phyloP scores from a whole-genome alignment of 2,797 vertebrate species.

The Acanthurus lineatus region DNA sequence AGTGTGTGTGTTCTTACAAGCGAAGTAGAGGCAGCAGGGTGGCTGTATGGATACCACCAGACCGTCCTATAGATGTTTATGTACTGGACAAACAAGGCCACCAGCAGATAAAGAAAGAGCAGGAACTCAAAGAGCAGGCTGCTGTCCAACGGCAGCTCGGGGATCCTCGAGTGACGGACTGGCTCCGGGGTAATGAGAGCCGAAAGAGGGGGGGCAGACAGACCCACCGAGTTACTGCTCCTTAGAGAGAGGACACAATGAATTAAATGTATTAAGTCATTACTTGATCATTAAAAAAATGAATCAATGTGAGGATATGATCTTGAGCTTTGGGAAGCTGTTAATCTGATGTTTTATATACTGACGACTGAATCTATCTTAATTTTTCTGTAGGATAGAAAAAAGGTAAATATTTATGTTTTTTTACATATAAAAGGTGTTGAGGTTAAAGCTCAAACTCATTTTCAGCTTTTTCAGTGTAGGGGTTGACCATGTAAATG shows the following conservation, averaged over 20 bases:
- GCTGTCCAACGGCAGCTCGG: conserved; percentile 94
- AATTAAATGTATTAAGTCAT: not conserved
- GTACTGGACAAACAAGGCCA: conserved; percentile 98
- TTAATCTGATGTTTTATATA: too few relatives aligned
- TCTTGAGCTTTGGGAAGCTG: not conserved
- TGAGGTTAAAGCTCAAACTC: too few relatives aligned
- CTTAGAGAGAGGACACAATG: conserved; percentile 74
- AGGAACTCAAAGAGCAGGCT: conserved; percentile 96
- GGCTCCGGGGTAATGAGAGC: conserved; percentile 96
- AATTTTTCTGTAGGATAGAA: too few relatives aligned
- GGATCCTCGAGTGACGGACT: conserved; percentile 96
- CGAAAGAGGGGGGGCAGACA: conserved; percentile 94
- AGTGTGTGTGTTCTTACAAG: conserved; percentile 85
- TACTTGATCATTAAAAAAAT: too few relatives aligned
- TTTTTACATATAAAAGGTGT: too few relatives aligned
- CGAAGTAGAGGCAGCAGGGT: conserved; percentile 96
- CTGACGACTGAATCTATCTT: too few relatives aligned
- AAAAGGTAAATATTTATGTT: too few relatives aligned
- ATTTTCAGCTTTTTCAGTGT: too few relatives aligned
- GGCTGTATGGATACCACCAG: conserved; percentile 99
- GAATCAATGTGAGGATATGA: not conserved
- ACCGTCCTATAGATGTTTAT: conserved; percentile 99
- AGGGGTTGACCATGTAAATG: too few relatives aligned
- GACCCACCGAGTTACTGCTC: conserved; percentile 92
- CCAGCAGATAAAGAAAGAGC: conserved; percentile 96